Evolutionary conservation across 2,888 invertebrate genomes (phyloP).

Genomic region (Drepanosiphum platanoidis): DNA sequence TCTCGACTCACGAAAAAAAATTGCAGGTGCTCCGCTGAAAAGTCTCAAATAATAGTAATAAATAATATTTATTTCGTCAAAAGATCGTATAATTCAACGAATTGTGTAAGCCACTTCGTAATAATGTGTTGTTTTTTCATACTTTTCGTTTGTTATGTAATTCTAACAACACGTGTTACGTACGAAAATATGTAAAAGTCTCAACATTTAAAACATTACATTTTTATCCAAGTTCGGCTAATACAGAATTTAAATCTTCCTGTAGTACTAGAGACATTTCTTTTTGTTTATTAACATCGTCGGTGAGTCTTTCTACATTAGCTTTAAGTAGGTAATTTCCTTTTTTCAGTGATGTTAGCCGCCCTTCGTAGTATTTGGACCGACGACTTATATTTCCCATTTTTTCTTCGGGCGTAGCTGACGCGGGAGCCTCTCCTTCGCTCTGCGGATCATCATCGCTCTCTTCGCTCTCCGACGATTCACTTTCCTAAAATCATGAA

Average conservation of each 20-base stretch:
- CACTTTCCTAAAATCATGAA: conserved; percentile 67
- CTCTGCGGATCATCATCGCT: conserved; percentile 73
- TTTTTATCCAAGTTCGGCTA: conserved; percentile 82
- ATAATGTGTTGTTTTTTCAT: background rate
- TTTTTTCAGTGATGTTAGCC: conserved; percentile 83
- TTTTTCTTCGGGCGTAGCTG: conserved; percentile 75
- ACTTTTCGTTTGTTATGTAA: background rate
- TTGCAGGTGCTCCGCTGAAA: background rate
- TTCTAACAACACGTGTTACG: background rate
- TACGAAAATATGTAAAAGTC: conserved; percentile 14
- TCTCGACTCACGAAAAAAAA: background rate
- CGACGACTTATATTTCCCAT: conserved; percentile 73
- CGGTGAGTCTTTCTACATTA: conserved; percentile 86
- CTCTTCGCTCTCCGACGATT: conserved; percentile 75
- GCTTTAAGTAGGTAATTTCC: conserved; percentile 88
- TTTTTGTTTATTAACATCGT: conserved; percentile 84
- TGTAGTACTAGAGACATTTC: conserved; percentile 81
- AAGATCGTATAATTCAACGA: background rate
- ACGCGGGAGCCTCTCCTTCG: conserved; percentile 75
- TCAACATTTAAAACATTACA: background rate
- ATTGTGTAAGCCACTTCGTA: background rate
- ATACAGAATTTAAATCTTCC: conserved; percentile 85
- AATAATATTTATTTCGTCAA: conserved; percentile 34
- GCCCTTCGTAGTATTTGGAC: conserved; percentile 80
- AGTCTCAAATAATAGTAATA: conserved; percentile 10